Conservation (phyloP, 2,113 vertebrate species). For the Cynopterus brachyotis region DNA sequence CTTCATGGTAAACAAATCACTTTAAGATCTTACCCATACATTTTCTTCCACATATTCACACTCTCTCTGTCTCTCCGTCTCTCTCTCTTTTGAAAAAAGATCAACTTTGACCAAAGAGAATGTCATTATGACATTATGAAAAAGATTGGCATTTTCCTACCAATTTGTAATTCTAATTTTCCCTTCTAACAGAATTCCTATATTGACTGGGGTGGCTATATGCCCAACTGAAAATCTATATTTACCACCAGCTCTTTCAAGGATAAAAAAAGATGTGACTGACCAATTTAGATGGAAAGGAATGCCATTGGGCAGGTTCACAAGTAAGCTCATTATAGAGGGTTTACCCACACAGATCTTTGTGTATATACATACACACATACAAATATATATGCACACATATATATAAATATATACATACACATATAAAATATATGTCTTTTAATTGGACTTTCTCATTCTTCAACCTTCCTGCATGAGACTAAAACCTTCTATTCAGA, state of each 20-base stretch:
- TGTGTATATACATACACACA: no score
- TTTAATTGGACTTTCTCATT: not conserved
- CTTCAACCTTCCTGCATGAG: not conserved
- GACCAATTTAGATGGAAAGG: not conserved
- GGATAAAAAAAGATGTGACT: not conserved
- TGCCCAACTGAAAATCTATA: not conserved
- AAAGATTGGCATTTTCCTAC: not conserved
- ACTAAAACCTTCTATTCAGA: not conserved
- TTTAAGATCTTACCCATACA: not conserved
- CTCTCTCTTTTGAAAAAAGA: not conserved
- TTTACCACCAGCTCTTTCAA: slow-evolving; percentile 17
- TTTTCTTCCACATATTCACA: not conserved
- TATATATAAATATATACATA: no score
- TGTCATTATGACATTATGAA: not conserved
- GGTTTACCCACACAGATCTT: not conserved
- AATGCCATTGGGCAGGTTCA: not conserved
- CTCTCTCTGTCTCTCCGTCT: not conserved
- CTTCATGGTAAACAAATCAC: slow-evolving; percentile 13
- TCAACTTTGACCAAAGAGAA: no score
- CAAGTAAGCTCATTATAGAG: not conserved
- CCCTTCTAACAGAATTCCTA: not conserved
- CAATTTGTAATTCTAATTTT: not conserved
- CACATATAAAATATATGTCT: no score
- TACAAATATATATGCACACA: no score
- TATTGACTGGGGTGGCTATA: not conserved